Conservation (phyloP, 2,888 invertebrate genomes). For the Diadromus collaris region DNA sequence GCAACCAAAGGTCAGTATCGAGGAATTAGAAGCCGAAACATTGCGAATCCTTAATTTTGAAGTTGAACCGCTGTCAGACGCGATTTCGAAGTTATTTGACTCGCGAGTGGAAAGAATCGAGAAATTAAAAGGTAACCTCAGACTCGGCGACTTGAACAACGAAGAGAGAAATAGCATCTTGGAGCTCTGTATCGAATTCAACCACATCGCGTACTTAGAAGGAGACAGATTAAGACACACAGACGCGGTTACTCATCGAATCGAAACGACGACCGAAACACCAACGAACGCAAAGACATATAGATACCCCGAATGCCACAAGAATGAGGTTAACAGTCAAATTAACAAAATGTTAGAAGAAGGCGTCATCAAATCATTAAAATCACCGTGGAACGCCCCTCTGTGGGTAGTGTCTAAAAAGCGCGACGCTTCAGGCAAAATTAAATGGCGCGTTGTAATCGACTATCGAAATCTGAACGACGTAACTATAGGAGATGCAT, state of each 20-base stretch:
- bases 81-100: too few species aligned
- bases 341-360: slow-evolving; percentile 63
- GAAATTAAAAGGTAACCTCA: slow-evolving; percentile 52
- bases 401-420: slow-evolving; percentile 75
- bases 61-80: too few species aligned
- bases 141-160: slow-evolving; percentile 55
- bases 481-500: slow-evolving; percentile 47
- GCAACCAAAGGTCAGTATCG: slow-evolving; percentile 18
- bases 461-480: slow-evolving; percentile 56
- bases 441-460: slow-evolving; percentile 55
- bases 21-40: neutral
- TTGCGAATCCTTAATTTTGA: slow-evolving; percentile 26
- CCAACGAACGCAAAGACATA: slow-evolving; percentile 57
- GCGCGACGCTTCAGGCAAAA: slow-evolving; percentile 59
- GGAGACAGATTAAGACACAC: slow-evolving; percentile 37
- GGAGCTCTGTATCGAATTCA: slow-evolving; percentile 46
- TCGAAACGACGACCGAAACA: slow-evolving; percentile 34
- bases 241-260: slow-evolving; percentile 37
- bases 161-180: slow-evolving; percentile 31
- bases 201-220: slow-evolving; percentile 35
- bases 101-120: slow-evolving; percentile 44
- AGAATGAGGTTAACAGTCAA: slow-evolving; percentile 53
- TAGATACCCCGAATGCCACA: slow-evolving; percentile 44
- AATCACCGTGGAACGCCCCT: slow-evolving; percentile 73
- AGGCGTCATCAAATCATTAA: slow-evolving; percentile 67